Base-by-base conservation (phyloP, 2,113 vertebrate genomes). In the Antigone vipio region DNA sequence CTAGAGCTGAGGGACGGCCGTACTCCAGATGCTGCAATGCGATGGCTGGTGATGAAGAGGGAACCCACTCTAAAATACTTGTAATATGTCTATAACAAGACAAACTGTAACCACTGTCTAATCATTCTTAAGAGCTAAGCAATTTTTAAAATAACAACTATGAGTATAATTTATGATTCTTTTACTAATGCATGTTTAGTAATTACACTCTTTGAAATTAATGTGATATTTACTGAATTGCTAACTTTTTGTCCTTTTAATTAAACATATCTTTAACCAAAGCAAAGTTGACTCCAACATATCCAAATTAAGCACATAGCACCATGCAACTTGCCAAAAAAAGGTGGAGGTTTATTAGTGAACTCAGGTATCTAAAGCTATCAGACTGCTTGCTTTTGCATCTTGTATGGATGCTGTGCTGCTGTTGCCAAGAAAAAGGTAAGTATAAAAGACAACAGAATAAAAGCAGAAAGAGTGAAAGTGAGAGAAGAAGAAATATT, bases 191-290 rank as follows among this genome's bases (percentile, higher is more conserved):
- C 62, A 50, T 72, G 32, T 89, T 84, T 91, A 92, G 84, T 85
- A 96, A 95, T 95, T 83, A 71, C 58, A 74, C 17, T 73, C 45
- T 91, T 97, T 71, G 73, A 94, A 95, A 97, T 95, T 88, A 93
- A 83, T 83, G 82, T 62, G 77, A 29, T 96, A 97, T 96, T 95
- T 97, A 93, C 86, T 40, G 91, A 89, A 89, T 97, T 96, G 55
- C 76, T 97, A 85, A 74, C 59, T 85, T 89, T 96, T 95, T 77
- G 66, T 89, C 93, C 88, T 92, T 94, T 92, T 89, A 95, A 96
- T 93, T 96, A 95, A 94, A 82, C 50, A 93, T 74, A 68, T 95
- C 80, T 91, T 97, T 95, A 94, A 93, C 85, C 58, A 93, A 83
- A 92, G 69, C 78, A 89, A 94, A 44, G 42, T 73, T 87, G 78